A percentile compares a stretch with the other conserved stretches of the same genome.
Evolutionary conservation across 2,888 invertebrate species (phyloP).

Genomic region (Leucozona laternaria): DNA sequence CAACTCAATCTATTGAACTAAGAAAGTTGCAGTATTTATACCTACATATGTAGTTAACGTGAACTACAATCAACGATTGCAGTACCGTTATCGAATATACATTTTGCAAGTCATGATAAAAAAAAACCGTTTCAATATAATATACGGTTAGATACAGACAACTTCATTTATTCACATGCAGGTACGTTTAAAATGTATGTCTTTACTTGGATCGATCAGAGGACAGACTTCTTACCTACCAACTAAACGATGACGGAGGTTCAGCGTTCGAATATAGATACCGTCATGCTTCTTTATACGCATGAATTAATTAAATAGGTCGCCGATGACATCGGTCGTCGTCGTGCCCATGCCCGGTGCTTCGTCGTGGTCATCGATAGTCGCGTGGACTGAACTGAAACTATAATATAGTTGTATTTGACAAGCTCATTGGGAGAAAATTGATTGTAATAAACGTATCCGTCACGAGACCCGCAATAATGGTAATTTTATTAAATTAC

Average conservation of each 20-base stretch:
- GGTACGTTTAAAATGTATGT: conserved; percentile 7
- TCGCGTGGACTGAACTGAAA: background rate
- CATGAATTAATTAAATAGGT: conserved; percentile 69
- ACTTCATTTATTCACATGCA: conserved; percentile 24
- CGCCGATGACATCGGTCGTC: conserved; percentile 10
- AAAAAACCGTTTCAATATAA: conserved; percentile 7
- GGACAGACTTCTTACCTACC: conserved; percentile 46
- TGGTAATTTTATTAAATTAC: conserved; percentile 63
- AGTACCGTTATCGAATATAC: background rate
- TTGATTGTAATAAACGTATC: conserved; percentile 49
- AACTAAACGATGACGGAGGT: conserved; percentile 49
- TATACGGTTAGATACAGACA: background rate
- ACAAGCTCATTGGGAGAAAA: conserved; percentile 32
- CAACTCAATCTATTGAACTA: background rate
- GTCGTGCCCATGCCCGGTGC: conserved; percentile 8
- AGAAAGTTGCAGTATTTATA: background rate
- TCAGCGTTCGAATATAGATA: conserved; percentile 43
- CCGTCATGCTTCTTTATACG: conserved; percentile 60
- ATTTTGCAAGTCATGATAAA: conserved; percentile 8
- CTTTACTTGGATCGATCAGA: conserved; percentile 52
- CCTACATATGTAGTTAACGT: background rate
- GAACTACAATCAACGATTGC: background rate
- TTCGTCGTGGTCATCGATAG: conserved; percentile 2
- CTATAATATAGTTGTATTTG: conserved; percentile 17
- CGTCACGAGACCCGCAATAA: conserved; percentile 31